Percentiles rank a stretch among this genome's conserved stretches.
Conservation (phyloP, 1,140 invertebrate species). For the Cecropterus lyciades region DNA sequence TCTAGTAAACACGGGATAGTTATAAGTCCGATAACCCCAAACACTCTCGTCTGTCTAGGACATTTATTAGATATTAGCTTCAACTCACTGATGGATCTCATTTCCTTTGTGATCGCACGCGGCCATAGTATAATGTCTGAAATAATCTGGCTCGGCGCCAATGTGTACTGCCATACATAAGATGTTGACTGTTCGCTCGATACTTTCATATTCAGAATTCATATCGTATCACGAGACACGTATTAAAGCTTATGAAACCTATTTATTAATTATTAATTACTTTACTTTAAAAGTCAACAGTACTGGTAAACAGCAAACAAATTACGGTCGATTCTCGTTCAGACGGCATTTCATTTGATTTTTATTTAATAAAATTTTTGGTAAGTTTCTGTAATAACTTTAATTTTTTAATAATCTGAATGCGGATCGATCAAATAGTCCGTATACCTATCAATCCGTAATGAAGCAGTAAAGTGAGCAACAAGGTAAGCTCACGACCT, state of each 20-base stretch:
- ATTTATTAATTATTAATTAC: constrained; percentile 2
- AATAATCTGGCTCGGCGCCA: constrained; percentile 68
- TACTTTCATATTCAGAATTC: constrained; percentile 24
- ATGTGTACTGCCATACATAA: constrained; percentile 50
- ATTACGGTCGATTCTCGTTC: too few species aligned
- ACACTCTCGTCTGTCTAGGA: constrained; percentile 10
- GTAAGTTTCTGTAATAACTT: too few species aligned
- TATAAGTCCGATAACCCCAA: constrained; percentile 4
- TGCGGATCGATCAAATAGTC: too few species aligned
- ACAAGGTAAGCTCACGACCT: too few species aligned
- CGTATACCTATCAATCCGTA: too few species aligned
- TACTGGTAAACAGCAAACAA: too few species aligned
- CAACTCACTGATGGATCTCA: constrained; percentile 65
- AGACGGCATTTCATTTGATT: too few species aligned
- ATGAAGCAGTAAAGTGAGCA: too few species aligned
- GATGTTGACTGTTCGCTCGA: constrained; percentile 43
- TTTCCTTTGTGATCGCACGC: constrained; percentile 61
- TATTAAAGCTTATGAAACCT: constrained; percentile 9
- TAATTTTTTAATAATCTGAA: too few species aligned
- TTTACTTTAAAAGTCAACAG: too few species aligned
- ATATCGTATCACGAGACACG: constrained; percentile 11
- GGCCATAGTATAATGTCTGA: constrained; percentile 62
- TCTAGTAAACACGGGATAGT: too few species aligned
- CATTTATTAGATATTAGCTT: constrained; percentile 40
- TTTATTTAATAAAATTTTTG: too few species aligned